Evolutionary conservation across 2,113 vertebrate species (phyloP), one percentile per base, ranked within the genome.

Genomic region (Cheilinus undulatus): DNA sequence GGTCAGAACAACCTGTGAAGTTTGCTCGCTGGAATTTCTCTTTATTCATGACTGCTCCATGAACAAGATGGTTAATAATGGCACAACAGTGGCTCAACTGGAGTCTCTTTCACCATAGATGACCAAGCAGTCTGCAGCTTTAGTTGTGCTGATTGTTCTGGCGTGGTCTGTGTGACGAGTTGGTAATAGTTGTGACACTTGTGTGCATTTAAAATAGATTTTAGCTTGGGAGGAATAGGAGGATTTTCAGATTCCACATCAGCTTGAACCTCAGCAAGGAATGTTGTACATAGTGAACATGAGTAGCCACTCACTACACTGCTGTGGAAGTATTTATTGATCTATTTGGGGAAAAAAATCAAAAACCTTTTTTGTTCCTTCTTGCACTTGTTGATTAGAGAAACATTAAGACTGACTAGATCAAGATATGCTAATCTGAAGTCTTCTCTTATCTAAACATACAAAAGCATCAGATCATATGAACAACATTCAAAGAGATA

Each of bases 21-120:
- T 49, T 60, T 50, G 60, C 58, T 32, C 64, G 40, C 54, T 70
- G 59, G 49, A 77, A 64, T 68, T 48, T 63, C 34, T 70, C 20
- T 23, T 48, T 51, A 15, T 62, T 59, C 38, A 17, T 34, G 20
- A 23, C 34, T 75, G 27, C 22, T 3, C 48, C 76, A 42, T 50
- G 20, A 78, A 38, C 62, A 2, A 4, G 2, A 57, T 85, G 54
- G 60, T 77, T 78, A n/a, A n/a, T 56, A 36, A 68, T 73, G 68
- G 56, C 60, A 6, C 57, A 22, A 60, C 73, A 56, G 67, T 40
- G 73, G 66, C 23, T 61, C 7, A 42, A 17, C 49, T 71, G 53
- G 15, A 46, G 34, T 19, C 24, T 14, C 46, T 5, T 14, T 72
- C 5, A 14, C 10, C 54, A 38, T 10, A 17, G 26, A 51, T 43